These are phyloP conservation scores for Antheraea pernyi DNA, from an alignment of 1,140 invertebrate species.

Conservation along the genomic window DNA sequence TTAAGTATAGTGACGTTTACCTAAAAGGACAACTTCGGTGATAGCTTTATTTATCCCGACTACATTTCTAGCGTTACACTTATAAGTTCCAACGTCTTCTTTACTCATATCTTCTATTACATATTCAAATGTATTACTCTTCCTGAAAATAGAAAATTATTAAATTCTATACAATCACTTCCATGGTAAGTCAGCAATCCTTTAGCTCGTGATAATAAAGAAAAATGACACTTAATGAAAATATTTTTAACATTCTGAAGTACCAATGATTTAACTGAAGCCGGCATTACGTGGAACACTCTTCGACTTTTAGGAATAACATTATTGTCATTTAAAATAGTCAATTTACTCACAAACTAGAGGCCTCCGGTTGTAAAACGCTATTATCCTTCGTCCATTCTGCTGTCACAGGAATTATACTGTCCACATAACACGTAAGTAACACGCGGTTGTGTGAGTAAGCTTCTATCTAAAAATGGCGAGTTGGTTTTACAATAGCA, in stretches of 20 bases:
- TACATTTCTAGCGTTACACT: constrained; percentile 55
- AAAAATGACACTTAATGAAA: too few relatives aligned
- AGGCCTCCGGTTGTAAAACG: constrained; percentile 33
- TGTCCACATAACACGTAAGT: constrained; percentile 56
- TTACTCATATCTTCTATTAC: constrained; percentile 58
- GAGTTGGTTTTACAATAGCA: neutral
- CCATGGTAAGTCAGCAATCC: too few relatives aligned
- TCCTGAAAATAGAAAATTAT: constrained; percentile 57
- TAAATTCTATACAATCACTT: too few relatives aligned
- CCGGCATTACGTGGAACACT: too few relatives aligned
- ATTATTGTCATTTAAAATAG: neutral
- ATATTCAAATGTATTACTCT: constrained; percentile 58
- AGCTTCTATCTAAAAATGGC: constrained; percentile 34
- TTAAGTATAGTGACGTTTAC: too few relatives aligned
- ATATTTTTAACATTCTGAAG: too few relatives aligned
- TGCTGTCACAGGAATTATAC: constrained; percentile 55
- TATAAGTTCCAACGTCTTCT: constrained; percentile 50
- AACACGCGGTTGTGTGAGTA: constrained; percentile 40
- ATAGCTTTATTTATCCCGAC: constrained; percentile 44
- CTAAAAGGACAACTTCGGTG: constrained; percentile 38
- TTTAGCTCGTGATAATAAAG: too few relatives aligned
- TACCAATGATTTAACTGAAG: too few relatives aligned
- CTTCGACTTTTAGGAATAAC: too few relatives aligned
- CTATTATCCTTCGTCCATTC: constrained; percentile 49
- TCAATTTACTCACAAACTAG: constrained; percentile 51